Base-by-base conservation (phyloP, 2,113 vertebrate genomes). In the Sapayoa aenigma region DNA sequence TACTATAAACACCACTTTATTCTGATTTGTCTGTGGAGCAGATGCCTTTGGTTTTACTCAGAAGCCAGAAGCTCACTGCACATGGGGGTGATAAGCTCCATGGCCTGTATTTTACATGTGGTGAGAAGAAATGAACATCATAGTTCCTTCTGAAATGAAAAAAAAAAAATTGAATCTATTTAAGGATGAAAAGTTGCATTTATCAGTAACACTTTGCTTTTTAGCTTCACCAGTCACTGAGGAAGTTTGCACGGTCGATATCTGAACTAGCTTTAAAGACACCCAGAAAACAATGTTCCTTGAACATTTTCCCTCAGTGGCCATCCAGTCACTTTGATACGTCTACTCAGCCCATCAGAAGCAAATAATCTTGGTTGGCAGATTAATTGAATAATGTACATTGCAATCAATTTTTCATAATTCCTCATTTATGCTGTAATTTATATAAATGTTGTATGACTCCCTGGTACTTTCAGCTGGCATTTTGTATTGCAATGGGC, bases 391-490 rank as follows among this genome's bases (percentile, higher is more conserved):
- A 91, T 93, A 83, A 84, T 27, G 82, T 20, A 88, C 76, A 81
- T 20, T 44, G 42, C 31, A 79, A 97, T 89, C 31, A 89, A 79
- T 93, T 87, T 92, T 95, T 94, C 63, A 81, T 86, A 94, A 93
- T 81, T 95, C 75, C 39, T 88, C 35, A 31, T 81, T 86, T 90
- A 66, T 80, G 42, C 42, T 87, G 42, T 59, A 84, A 84, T 95
- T 71, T 78, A 17, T 72, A 74, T 83, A 87, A 92, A 84, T 67
- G 11, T 84, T 83, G 22, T 27, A 80, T 68, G 72, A 60, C 28
- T 92, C 68, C 22, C 72, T 81, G 52, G 52, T 49, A 86, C 12
- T 92, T 86, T 6, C 59, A 85, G 56, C 39, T 37, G 11, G 17
- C 76, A 81, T 88, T 84, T 71, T 37, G 52, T 20, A 52, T 86